A percentile compares a stretch with the other conserved stretches of the same genome.
phyloP scores from a whole-genome alignment of 2,888 invertebrate species.

The Psylliodes chrysocephalus region DNA sequence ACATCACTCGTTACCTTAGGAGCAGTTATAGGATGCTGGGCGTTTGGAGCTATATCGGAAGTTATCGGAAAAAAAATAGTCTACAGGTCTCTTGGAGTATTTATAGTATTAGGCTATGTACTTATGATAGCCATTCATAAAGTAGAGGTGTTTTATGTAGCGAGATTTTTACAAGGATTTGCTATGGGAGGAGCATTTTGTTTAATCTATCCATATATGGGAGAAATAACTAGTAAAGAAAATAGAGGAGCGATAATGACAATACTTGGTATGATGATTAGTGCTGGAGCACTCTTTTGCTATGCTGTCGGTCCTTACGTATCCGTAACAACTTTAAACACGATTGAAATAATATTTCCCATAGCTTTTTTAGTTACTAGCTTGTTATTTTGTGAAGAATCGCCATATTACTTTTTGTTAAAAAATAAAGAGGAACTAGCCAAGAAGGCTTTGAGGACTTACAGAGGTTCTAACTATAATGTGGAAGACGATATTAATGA shows the following conservation, averaged over 20 bases:
- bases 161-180: slow-evolving; percentile 4
- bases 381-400: slow-evolving; percentile 83
- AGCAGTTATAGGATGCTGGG: not conserved
- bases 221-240: slow-evolving; percentile 82
- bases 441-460: slow-evolving; percentile 61
- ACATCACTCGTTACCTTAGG: not conserved
- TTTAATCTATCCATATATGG: not conserved
- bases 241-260: slow-evolving; percentile 84
- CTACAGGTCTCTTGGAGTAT: not conserved
- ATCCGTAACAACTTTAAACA: slow-evolving; percentile 71
- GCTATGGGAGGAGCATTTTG: not conserved
- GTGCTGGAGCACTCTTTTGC: slow-evolving; percentile 73
- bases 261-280: slow-evolving; percentile 79
- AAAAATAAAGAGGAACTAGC: slow-evolving; percentile 73
- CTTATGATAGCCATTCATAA: not conserved
- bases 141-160: not conserved
- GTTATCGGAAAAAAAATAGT: not conserved
- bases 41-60: not conserved
- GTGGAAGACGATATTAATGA: slow-evolving; percentile 24
- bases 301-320: slow-evolving; percentile 80
- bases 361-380: slow-evolving; percentile 67
- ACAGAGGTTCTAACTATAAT: not conserved
- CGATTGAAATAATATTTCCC: slow-evolving; percentile 66
- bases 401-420: slow-evolving; percentile 76
- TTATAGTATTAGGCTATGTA: not conserved